Percentiles rank a stretch among this genome's conserved stretches.
phyloP scores from a whole-genome alignment of 2,113 vertebrate species.

The Cavia porcellus region DNA sequence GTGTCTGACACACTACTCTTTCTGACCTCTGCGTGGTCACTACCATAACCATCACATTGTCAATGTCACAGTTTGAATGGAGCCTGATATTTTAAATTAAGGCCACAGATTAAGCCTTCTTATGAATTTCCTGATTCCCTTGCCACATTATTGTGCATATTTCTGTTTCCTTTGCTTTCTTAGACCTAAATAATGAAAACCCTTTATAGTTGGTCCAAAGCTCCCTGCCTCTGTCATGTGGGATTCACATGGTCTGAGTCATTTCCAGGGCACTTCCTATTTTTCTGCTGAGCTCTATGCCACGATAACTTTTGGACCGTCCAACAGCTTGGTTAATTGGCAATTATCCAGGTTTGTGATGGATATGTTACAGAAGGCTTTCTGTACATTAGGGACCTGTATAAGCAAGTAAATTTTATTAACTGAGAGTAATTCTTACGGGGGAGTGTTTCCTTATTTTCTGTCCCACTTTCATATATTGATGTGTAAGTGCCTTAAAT shows the following conservation, averaged over 20 bases:
- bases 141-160: conserved; percentile 69
- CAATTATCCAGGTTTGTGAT: conserved; percentile 66
- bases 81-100: conserved; percentile 79
- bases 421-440: conserved; percentile 71
- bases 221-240: conserved; percentile 78
- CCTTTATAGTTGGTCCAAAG: conserved; percentile 85
- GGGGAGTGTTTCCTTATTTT: conserved; percentile 67
- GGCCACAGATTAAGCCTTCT: conserved; percentile 73
- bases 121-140: conserved; percentile 75
- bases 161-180: conserved; percentile 83
- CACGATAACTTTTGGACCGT: conserved; percentile 75
- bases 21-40: conserved; percentile 43
- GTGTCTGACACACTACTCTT: conserved; percentile 68
- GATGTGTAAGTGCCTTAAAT: conserved; percentile 80
- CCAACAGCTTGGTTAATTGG: conserved; percentile 71
- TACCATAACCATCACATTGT: conserved; percentile 51
- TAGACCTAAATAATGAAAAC: conserved; percentile 79
- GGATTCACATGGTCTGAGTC: conserved; percentile 82
- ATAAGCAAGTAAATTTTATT: conserved; percentile 81
- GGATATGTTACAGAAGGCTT: conserved; percentile 39
- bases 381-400: conserved; percentile 63
- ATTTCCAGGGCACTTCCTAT: conserved; percentile 81
- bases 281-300: conserved; percentile 77
- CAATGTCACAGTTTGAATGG: conserved; percentile 69
- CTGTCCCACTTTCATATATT: conserved; percentile 79